Evolutionary conservation across 2,797 vertebrate species (phyloP), one percentile per base, ranked within the genome.

Genomic region (Passerculus sandwichensis): DNA sequence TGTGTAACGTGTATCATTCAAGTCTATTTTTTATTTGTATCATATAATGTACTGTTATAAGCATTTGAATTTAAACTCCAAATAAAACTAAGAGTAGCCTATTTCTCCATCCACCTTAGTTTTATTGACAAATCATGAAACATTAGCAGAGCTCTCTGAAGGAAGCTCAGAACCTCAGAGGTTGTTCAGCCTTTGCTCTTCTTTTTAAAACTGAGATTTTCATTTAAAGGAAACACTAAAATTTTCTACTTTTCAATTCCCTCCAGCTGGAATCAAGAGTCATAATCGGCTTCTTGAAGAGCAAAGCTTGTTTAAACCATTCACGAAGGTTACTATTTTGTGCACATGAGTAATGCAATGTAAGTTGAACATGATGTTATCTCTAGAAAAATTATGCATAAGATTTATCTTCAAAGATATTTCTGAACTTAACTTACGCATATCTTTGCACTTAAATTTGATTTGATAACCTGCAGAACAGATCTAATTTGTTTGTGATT

Each of bases 391-490:
- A 9, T 79, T 95, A 85, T 61, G 57, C 82, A 65, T 67, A 69
- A 89, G 45, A 50, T 77, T 76, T 74, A 87, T 83, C 89, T 92
- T 96, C 94, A 94, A 96, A 96, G 81, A 80, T 92, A 80, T 92
- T 85, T 93, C 72, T 88, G 85, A 93, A 74, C 57, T 79, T 87
- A 87, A 82, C 71, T 87, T 93, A 65, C 8, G 69, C 57, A 64
- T 92, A 69, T 71, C 61, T 94, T 85, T 71, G 38, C 25, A 50
- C 27, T 88, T 61, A 89, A 79, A 50, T 80, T 87, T 88, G 48
- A 79, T 85, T 80, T 85, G 57, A 85, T 92, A 91, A 91, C 42
- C 65, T 89, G 61, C 76, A 59, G 65, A 73, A 80, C 19, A 91
- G 38, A 89, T 76, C 32, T 59, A 83, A 77, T 79, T 91, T 93